Evolutionary conservation across 2,797 vertebrate species (phyloP).

Genomic region (Sebastiscus tertius): DNA sequence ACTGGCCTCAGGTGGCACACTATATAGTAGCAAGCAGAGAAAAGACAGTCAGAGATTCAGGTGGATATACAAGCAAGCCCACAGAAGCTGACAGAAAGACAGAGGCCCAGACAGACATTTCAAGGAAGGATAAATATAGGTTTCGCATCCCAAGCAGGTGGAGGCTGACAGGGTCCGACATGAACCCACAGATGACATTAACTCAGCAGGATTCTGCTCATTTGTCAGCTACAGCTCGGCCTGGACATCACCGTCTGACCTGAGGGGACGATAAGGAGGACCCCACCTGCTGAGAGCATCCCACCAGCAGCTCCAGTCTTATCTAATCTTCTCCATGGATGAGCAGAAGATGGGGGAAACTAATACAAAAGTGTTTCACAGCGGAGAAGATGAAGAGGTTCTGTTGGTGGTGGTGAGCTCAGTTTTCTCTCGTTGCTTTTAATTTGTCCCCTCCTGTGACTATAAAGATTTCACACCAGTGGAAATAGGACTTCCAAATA

Average conservation of each 20-base stretch:
- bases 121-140: slow-evolving; percentile 41
- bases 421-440: neutral
- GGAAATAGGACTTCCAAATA: neutral
- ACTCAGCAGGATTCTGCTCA: slow-evolving; percentile 39
- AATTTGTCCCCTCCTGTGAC: neutral
- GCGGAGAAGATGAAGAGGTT: neutral
- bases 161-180: slow-evolving; percentile 48
- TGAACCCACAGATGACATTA: slow-evolving; percentile 34
- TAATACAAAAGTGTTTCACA: neutral
- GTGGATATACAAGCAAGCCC: slow-evolving; percentile 4
- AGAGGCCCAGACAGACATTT: slow-evolving; percentile 32
- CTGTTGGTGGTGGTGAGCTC: neutral
- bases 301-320: neutral
- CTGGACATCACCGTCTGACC: slow-evolving; percentile 16
- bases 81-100: slow-evolving; percentile 31
- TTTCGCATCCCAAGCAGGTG: slow-evolving; percentile 25
- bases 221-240: slow-evolving; percentile 47
- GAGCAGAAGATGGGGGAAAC: neutral
- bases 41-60: neutral
- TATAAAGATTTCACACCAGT: neutral
- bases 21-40: neutral
- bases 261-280: slow-evolving; percentile 1
- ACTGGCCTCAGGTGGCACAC: neutral
- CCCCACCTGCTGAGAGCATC: slow-evolving; percentile 18
- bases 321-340: slow-evolving; percentile 8